Evolutionary conservation across 2,888 invertebrate species (phyloP).

Genomic region (Aplocera efformata): DNA sequence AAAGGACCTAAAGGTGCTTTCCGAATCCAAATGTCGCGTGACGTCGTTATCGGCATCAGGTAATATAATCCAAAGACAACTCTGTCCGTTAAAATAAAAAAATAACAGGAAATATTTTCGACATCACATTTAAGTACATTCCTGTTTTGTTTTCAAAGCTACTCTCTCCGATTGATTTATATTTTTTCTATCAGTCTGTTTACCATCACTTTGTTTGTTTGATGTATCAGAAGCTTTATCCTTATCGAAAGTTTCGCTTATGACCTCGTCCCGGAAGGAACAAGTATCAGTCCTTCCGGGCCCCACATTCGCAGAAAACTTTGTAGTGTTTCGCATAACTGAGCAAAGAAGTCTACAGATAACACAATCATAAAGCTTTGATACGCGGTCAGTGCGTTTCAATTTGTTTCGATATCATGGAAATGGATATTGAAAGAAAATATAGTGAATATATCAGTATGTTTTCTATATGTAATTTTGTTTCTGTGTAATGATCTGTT

Average conservation of each 20-base stretch:
- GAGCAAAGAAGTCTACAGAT: slow-evolving; percentile 16
- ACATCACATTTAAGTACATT: too few species aligned
- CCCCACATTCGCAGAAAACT: slow-evolving; percentile 13
- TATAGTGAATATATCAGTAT: too few species aligned
- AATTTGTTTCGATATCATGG: slow-evolving; percentile 10
- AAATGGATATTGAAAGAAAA: too few species aligned
- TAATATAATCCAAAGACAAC: too few species aligned
- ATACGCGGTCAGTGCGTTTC: slow-evolving; percentile 18
- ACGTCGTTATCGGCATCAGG: too few species aligned
- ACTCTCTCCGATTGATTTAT: background rate
- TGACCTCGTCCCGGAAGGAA: slow-evolving; percentile 12
- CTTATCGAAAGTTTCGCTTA: slow-evolving; percentile 20
- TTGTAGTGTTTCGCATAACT: slow-evolving; percentile 14
- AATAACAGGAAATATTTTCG: too few species aligned
- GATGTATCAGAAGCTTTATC: slow-evolving; percentile 20
- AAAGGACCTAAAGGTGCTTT: too few species aligned
- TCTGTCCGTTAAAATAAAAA: too few species aligned
- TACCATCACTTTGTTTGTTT: slow-evolving; percentile 12
- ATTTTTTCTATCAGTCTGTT: slow-evolving; percentile 9
- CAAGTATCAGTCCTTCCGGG: slow-evolving; percentile 6
- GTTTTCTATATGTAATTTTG: too few species aligned
- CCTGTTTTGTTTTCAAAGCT: too few species aligned
- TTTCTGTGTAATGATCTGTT: too few species aligned
- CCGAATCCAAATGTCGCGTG: too few species aligned
- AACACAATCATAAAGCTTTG: slow-evolving; percentile 18